These are phyloP conservation scores for Mesoligia furuncula DNA, from an alignment of 2,888 invertebrate species.

Conservation along the genomic window DNA sequence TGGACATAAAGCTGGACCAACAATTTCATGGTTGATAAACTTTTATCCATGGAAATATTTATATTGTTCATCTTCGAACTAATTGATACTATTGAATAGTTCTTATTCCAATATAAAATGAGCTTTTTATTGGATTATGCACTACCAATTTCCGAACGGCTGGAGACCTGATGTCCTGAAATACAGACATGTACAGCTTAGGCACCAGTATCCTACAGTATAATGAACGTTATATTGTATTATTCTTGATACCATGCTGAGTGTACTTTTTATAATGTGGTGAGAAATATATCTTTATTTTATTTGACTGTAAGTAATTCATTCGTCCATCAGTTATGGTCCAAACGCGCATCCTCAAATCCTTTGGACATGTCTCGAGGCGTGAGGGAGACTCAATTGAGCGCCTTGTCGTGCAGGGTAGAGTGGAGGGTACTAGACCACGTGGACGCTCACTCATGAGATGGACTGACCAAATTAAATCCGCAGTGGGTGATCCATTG, in stretches of 20 bases:
- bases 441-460: no score
- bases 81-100: not conserved
- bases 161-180: not conserved
- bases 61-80: not conserved
- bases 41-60: not conserved
- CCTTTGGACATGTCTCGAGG: no score
- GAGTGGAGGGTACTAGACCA: no score
- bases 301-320: not conserved
- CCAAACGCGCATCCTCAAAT: no score
- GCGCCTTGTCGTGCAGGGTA: no score
- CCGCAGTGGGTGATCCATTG: no score
- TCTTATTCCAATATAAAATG: not conserved
- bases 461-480: no score
- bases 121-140: no score
- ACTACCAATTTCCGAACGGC: not conserved
- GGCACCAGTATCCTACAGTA: not conserved
- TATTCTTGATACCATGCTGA: not conserved
- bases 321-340: not conserved
- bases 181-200: not conserved
- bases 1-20: not conserved
- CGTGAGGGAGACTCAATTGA: no score
- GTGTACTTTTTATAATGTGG: not conserved
- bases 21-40: not conserved
- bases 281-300: not conserved
- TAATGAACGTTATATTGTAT: no score